Percentiles rank a stretch among this genome's conserved stretches.
Evolutionary conservation across 2,888 invertebrate genomes (phyloP).

Genomic region (Laothoe populi): DNA sequence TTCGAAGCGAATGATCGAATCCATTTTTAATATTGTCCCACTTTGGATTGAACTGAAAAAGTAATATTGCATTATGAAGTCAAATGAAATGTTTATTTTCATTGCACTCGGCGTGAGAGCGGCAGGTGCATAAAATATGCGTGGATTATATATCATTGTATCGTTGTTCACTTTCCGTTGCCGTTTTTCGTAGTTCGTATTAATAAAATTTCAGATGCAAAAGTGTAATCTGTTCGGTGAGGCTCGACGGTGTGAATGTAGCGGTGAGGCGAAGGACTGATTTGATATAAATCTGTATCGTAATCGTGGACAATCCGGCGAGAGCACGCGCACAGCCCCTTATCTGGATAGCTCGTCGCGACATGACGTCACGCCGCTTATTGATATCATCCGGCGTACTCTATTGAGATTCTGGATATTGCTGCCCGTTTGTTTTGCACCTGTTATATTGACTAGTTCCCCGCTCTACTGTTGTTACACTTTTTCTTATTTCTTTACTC

Average conservation of each 20-base stretch:
- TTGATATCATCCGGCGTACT: conserved; percentile 62
- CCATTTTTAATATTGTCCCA: conserved; percentile 53
- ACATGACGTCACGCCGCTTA: conserved; percentile 51
- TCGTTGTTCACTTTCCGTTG: conserved; percentile 20
- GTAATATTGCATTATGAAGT: conserved; percentile 65
- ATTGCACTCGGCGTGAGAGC: conserved; percentile 59
- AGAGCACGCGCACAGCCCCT: conserved; percentile 58
- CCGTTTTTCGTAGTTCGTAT: neutral
- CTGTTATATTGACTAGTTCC: conserved; percentile 61
- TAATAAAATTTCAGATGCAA: neutral
- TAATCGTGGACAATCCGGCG: conserved; percentile 62
- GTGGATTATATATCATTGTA: conserved; percentile 21
- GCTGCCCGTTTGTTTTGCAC: conserved; percentile 72
- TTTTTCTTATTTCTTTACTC: conserved; percentile 61
- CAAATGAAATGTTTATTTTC: conserved; percentile 72
- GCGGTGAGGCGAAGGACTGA: neutral
- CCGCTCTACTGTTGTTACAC: conserved; percentile 53
- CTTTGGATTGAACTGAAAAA: conserved; percentile 54
- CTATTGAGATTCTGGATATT: conserved; percentile 67
- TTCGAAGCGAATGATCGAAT: conserved; percentile 44
- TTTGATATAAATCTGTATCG: conserved; percentile 36
- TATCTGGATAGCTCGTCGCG: conserved; percentile 51
- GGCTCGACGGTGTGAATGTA: neutral
- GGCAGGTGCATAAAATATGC: conserved; percentile 38
- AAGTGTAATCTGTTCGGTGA: neutral